Conservation (phyloP, 2,888 invertebrate species). For the Stenichneumon culpator region DNA sequence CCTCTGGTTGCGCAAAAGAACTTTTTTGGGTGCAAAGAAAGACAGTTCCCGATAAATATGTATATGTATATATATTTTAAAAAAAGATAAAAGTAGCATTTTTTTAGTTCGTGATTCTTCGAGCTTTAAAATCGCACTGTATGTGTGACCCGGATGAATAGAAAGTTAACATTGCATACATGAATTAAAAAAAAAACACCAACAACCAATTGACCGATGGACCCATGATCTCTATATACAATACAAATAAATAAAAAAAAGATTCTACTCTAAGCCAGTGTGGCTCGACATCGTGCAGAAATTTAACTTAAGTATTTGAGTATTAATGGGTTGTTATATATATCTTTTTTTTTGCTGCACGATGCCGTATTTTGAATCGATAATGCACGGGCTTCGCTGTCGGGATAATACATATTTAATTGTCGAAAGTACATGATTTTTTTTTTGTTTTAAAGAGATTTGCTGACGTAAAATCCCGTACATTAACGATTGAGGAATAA, state of each 20-base stretch:
- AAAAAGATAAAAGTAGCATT: conserved; percentile 45
- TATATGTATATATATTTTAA: conserved; percentile 23
- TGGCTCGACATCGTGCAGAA: conserved; percentile 68
- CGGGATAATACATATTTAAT: background rate
- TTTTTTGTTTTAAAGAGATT: conserved; percentile 17
- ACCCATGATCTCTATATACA: conserved; percentile 80
- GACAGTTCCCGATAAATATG: background rate
- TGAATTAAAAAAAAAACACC: conserved; percentile 73
- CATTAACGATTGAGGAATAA: conserved; percentile 80
- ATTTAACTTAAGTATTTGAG: conserved; percentile 12
- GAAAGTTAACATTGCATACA: conserved; percentile 77
- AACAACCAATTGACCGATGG: conserved; percentile 77
- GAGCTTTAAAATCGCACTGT: conserved; percentile 27
- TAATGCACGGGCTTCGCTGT: conserved; percentile 52
- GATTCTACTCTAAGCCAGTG: conserved; percentile 75
- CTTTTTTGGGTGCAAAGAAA: conserved; percentile 31
- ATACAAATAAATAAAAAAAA: conserved; percentile 56
- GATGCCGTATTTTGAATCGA: conserved; percentile 61
- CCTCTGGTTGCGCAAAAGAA: conserved; percentile 37
- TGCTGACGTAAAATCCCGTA: conserved; percentile 51
- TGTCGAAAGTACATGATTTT: background rate
- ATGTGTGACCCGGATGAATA: conserved; percentile 59
- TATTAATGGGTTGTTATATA: conserved; percentile 10
- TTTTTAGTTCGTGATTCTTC: conserved; percentile 47
- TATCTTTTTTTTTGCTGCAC: conserved; percentile 48